Base-by-base conservation (phyloP, 2,797 vertebrate species). In the Enoplosus armatus region DNA sequence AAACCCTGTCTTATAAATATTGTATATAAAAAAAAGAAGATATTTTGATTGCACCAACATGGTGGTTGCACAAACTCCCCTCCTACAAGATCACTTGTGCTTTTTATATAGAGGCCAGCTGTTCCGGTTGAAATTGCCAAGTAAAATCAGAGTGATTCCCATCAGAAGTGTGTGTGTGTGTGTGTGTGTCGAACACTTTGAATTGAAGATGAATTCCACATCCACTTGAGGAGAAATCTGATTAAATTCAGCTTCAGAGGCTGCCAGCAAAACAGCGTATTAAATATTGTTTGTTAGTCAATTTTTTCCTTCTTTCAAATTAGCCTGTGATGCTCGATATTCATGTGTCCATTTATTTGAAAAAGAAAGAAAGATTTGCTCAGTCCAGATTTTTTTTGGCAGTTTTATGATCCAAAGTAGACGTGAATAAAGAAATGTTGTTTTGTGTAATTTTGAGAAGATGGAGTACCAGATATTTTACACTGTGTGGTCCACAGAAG, bases 11-110 rank as follows among this genome's bases (percentile, higher is more conserved):
- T 70, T 53, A 53, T 45, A 64, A 80, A 79, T 75, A 77, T 24
- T 68, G 70, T 62, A 48, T 54, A 53, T 87, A 86, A 82, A 31
- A 87, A 80, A 85, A 88, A 80, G n/a, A n/a, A n/a, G 37, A 59
- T 65, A 54, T 82, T 86, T 65, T 67, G 71, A 87, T 73, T 68
- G 67, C 63, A 76, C 61, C 55, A 45, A 58, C 55, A 69, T n/a
- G 66, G 35, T 26, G 48, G 48, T 22, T 71, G 29, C 63, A 69
- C 48, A 56, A 60, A 70, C 35, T 41, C 55, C 26, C 20, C 47
- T 79, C 33, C 74, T 64, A 63, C 50, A 48, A 74, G 53, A 87
- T 83, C 61, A 73, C 48, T 85, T 72, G 59, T 77, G 86, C 39
- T 75, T 84, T 84, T 90, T 50, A 88, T 80, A 67, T 43, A 65